Evolutionary conservation across 2,797 vertebrate genomes (phyloP).

Genomic region (Antrozous pallidus): DNA sequence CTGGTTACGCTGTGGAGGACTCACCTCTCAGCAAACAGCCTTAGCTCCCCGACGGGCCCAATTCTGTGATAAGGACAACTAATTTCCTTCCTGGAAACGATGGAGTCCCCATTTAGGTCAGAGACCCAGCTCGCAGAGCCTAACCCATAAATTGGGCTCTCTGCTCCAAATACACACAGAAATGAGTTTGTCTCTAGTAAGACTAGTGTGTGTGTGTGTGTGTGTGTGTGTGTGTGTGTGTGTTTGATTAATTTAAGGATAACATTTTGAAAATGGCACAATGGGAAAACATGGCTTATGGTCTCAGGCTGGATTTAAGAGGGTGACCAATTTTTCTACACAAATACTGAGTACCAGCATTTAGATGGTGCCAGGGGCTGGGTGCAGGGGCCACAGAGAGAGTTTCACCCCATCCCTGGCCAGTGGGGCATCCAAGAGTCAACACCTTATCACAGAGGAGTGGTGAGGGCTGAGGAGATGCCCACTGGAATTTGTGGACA

Average conservation of each 20-base stretch:
- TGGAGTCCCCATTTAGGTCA: background rate
- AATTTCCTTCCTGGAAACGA: slow-evolving; percentile 1
- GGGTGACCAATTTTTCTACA: background rate
- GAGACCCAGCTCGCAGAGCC: background rate
- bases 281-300: background rate
- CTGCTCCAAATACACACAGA: background rate
- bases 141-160: background rate
- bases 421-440: background rate
- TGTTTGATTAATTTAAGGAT: background rate
- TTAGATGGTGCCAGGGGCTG: background rate
- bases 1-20: background rate
- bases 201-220: too few relatives aligned
- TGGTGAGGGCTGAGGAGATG: background rate
- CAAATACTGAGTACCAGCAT: background rate
- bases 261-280: background rate
- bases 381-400: background rate
- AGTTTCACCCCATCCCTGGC: background rate
- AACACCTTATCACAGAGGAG: background rate
- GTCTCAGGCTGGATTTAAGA: background rate
- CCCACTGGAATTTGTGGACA: background rate
- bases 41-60: background rate
- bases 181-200: background rate
- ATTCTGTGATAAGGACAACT: background rate
- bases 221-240: too few relatives aligned
- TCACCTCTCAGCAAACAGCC: background rate